These are phyloP conservation scores for Leucopsar rothschildi DNA, from an alignment of 2,113 vertebrate species.

Conservation along the genomic window DNA sequence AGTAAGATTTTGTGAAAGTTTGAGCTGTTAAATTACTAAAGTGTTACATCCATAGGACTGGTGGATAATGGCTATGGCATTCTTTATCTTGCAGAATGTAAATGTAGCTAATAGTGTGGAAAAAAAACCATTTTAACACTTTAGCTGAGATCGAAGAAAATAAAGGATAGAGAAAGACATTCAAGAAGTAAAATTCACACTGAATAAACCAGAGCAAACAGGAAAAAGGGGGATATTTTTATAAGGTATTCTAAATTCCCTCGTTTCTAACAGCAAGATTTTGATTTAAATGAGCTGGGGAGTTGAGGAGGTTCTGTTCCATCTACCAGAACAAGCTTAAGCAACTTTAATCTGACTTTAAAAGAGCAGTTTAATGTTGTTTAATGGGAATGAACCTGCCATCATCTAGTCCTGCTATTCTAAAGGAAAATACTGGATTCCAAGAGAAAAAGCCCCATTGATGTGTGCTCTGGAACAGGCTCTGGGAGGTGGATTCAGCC, in stretches of 20 bases:
- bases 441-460: too few species aligned
- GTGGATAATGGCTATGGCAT: not conserved
- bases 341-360: not conserved
- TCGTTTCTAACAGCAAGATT: not conserved
- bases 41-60: not conserved
- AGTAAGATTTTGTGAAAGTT: constrained; percentile 3
- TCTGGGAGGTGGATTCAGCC: rapidly evolving
- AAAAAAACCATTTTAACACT: not conserved
- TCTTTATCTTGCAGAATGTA: not conserved
- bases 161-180: not conserved
- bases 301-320: not conserved
- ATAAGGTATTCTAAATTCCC: not conserved
- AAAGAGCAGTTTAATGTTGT: not conserved
- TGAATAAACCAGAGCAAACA: not conserved
- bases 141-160: not conserved
- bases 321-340: not conserved
- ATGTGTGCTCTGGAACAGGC: too few species aligned
- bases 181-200: not conserved
- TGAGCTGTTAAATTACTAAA: constrained; percentile 23
- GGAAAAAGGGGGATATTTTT: not conserved
- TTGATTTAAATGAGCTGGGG: not conserved
- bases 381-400: not conserved
- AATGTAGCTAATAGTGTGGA: not conserved
- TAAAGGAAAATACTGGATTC: too few species aligned
- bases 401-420: not conserved